Evolutionary conservation across 92 coral and sea anemone genomes (phyloP).

Genomic region (Palythoa caribaeorum): DNA sequence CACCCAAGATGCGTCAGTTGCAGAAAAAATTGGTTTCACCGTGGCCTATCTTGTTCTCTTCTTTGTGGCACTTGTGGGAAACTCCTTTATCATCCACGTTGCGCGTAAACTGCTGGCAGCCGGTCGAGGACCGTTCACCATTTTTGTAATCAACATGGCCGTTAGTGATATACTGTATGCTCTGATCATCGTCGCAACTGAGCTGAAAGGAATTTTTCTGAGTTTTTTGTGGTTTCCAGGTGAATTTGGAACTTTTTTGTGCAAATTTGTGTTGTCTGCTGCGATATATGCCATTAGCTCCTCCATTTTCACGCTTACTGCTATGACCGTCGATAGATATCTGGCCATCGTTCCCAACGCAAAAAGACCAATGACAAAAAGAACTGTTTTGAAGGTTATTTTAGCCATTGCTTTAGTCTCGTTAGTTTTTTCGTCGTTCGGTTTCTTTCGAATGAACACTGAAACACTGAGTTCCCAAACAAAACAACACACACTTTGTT

Average conservation of each 20-base stretch:
- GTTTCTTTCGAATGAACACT: not conserved
- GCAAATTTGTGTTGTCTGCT: not conserved
- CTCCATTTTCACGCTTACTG: slow-evolving; percentile 1
- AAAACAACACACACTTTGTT: not conserved
- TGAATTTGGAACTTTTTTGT: not conserved
- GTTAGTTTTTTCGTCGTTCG: not conserved
- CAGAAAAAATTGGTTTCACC: not conserved
- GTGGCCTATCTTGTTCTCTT: too few relatives aligned
- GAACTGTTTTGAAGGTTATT: not conserved
- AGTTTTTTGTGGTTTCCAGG: not conserved
- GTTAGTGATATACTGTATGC: not conserved
- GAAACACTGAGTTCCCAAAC: not conserved
- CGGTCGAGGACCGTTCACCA: not conserved
- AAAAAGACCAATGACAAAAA: not conserved
- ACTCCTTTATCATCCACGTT: not conserved
- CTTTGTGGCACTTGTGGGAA: too few relatives aligned
- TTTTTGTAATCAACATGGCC: not conserved
- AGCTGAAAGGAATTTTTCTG: not conserved
- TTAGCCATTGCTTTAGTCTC: not conserved
- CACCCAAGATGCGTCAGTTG: not conserved
- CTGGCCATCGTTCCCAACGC: too few relatives aligned
- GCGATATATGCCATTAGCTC: too few relatives aligned
- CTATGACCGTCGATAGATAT: not conserved
- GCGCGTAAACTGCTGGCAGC: not conserved
- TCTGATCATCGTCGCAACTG: not conserved